Evolutionary conservation across 1,140 invertebrate species (phyloP).

Genomic region (Tenebrio molitor): DNA sequence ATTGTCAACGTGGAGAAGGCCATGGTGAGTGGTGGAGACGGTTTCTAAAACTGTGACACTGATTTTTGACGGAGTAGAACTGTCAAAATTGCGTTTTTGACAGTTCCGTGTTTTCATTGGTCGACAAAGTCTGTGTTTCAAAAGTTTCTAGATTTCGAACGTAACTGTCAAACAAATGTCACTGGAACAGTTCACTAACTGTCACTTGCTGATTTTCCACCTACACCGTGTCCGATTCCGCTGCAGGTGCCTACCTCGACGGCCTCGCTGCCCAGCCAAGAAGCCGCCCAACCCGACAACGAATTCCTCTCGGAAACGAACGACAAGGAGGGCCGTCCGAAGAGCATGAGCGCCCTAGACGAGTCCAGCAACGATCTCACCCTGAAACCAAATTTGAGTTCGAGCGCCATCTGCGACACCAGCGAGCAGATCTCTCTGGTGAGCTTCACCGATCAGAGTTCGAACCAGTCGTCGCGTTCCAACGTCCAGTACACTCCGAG

Average conservation of each 20-base stretch:
- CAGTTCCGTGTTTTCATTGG: no score
- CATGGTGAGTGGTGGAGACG: constrained; percentile 1
- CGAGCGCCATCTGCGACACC: constrained; percentile 59
- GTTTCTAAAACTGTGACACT: neutral
- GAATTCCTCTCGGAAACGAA: constrained; percentile 27
- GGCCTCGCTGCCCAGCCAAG: constrained; percentile 69
- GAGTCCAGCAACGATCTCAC: constrained; percentile 53
- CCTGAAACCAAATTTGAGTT: constrained; percentile 54
- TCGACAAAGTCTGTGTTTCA: no score
- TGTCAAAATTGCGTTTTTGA: neutral
- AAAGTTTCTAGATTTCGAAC: no score
- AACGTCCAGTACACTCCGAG: constrained; percentile 60
- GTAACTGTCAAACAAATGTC: no score
- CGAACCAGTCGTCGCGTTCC: constrained; percentile 57
- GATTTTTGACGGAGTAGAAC: neutral
- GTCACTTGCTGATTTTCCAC: no score
- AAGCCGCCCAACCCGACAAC: constrained; percentile 68
- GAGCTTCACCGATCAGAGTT: constrained; percentile 57
- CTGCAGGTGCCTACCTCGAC: constrained; percentile 67
- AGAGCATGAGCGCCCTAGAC: constrained; percentile 63
- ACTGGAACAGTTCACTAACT: no score
- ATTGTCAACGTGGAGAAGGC: constrained; percentile 69
- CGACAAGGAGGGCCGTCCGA: constrained; percentile 56
- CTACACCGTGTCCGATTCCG: neutral
- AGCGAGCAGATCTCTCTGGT: constrained; percentile 55